Conservation (phyloP, 2,888 invertebrate species). For the Helobdella robusta region DNA sequence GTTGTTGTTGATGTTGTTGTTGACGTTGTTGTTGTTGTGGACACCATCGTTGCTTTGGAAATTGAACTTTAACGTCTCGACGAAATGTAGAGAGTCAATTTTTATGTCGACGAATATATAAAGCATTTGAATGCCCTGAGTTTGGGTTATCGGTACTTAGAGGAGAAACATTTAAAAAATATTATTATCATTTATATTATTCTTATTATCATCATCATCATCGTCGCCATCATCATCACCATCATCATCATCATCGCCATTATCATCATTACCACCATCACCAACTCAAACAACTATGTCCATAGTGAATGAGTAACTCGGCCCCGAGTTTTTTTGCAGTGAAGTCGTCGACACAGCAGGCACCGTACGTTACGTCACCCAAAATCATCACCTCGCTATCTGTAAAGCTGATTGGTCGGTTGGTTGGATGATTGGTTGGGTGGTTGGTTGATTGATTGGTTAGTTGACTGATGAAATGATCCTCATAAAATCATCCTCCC, state of each 20-base stretch:
- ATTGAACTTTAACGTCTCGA: slow-evolving; percentile 69
- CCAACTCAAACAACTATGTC: slow-evolving; percentile 73
- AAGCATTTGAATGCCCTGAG: slow-evolving; percentile 70
- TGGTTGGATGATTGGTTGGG: too few relatives aligned
- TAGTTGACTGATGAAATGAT: too few relatives aligned
- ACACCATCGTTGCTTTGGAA: too few relatives aligned
- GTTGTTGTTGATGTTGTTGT: too few relatives aligned
- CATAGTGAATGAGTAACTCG: slow-evolving; percentile 87
- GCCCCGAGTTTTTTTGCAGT: slow-evolving; percentile 81
- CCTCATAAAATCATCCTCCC: too few relatives aligned
- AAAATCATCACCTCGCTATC: slow-evolving; percentile 84
- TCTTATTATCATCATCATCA: background rate
- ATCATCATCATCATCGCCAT: background rate
- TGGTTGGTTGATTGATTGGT: too few relatives aligned
- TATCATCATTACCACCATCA: slow-evolving; percentile 15
- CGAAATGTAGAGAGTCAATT: slow-evolving; percentile 83
- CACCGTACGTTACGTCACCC: slow-evolving; percentile 98
- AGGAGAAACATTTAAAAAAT: background rate
- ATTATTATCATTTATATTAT: background rate
- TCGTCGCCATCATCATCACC: background rate
- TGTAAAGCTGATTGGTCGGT: slow-evolving; percentile 58
- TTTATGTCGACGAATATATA: slow-evolving; percentile 98
- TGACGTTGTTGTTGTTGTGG: too few relatives aligned
- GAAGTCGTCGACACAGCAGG: slow-evolving; percentile 94
- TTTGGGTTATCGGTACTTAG: slow-evolving; percentile 46